phyloP scores from a whole-genome alignment of 2,888 invertebrate species.

The Phlogophora meticulosa region DNA sequence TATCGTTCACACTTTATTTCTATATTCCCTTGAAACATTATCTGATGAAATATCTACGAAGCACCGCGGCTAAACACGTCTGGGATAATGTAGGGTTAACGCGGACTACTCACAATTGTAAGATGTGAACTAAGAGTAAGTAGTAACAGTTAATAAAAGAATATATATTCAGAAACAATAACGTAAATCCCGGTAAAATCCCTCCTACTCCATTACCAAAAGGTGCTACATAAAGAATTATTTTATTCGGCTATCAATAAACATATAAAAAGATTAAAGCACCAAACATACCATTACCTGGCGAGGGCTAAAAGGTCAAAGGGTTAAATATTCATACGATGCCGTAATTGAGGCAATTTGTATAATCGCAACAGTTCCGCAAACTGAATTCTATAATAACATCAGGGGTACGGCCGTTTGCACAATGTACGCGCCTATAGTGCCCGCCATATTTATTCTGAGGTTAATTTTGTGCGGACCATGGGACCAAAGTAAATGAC shows the following conservation, averaged over 20 bases:
- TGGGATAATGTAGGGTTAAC: too few relatives aligned
- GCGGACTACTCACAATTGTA: too few relatives aligned
- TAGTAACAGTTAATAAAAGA: neutral
- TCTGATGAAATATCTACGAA: neutral
- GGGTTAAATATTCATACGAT: constrained; percentile 71
- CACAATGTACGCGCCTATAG: constrained; percentile 37
- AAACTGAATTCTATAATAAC: constrained; percentile 67
- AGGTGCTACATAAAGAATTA: constrained; percentile 31
- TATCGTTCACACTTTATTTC: constrained; percentile 31
- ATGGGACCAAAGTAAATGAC: neutral
- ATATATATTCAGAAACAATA: neutral
- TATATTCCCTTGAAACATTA: constrained; percentile 6
- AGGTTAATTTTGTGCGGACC: constrained; percentile 4
- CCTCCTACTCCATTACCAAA: constrained; percentile 15
- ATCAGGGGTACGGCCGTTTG: constrained; percentile 45
- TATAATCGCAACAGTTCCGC: constrained; percentile 70
- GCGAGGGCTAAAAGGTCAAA: constrained; percentile 62
- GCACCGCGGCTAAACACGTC: neutral
- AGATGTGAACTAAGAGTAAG: too few relatives aligned
- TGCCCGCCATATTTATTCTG: constrained; percentile 18
- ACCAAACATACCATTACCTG: constrained; percentile 51
- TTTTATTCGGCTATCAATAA: constrained; percentile 57
- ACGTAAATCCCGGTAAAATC: neutral
- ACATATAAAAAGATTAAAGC: constrained; percentile 58
- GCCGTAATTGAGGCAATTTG: constrained; percentile 72